Evolutionary conservation across 2,888 invertebrate species (phyloP).

Genomic region (Chouioia cunea): DNA sequence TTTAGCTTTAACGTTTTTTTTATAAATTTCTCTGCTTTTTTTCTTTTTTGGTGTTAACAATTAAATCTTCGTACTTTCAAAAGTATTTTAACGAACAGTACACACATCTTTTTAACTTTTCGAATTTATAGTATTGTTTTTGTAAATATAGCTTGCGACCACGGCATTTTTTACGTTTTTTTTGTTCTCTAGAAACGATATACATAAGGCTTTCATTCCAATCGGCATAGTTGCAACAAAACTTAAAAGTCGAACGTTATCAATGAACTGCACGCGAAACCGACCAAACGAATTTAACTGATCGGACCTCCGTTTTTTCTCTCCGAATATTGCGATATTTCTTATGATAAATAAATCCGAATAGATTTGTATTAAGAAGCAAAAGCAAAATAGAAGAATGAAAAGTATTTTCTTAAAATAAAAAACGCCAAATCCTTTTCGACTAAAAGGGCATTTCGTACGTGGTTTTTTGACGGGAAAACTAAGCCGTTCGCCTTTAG

Average conservation of each 20-base stretch:
- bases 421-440: constrained; percentile 30
- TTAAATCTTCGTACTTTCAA: too few species aligned
- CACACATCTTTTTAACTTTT: constrained; percentile 20
- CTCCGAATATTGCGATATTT: constrained; percentile 40
- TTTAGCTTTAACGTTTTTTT: too few species aligned
- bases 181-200: not conserved
- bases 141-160: constrained; percentile 4
- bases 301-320: constrained; percentile 36
- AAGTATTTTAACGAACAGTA: constrained; percentile 36
- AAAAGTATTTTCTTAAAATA: constrained; percentile 41
- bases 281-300: constrained; percentile 42
- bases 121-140: constrained; percentile 38
- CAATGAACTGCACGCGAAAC: constrained; percentile 10
- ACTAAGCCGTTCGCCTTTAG: constrained; percentile 48
- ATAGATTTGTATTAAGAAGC: too few species aligned
- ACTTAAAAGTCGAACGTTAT: not conserved
- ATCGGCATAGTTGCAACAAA: constrained; percentile 29
- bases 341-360: constrained; percentile 35
- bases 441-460: constrained; percentile 39
- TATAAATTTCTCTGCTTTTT: too few species aligned
- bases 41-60: too few species aligned
- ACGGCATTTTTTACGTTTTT: constrained; percentile 38
- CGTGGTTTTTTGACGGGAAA: constrained; percentile 31
- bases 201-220: constrained; percentile 38
- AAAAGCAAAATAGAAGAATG: constrained; percentile 6